phyloP scores from a whole-genome alignment of 2,113 vertebrate species.

The Lota lota region DNA sequence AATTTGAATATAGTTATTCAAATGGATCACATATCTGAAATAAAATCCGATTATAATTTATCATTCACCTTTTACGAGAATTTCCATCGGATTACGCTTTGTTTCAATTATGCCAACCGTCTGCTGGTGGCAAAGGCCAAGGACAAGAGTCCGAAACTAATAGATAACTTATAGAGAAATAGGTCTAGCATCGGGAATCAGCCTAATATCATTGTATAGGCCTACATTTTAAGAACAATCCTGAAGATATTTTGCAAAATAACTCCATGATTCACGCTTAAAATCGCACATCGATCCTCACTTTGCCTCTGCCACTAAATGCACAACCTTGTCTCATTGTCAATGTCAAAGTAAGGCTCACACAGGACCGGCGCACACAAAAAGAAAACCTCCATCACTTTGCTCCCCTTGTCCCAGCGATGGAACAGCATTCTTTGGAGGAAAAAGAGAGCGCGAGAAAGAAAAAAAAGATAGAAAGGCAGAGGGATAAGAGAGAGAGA shows the following conservation, averaged over 20 bases:
- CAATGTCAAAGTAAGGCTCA: constrained; percentile 36
- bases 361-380: constrained; percentile 41
- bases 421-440: constrained; percentile 65
- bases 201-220: neutral
- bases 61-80: constrained; percentile 49
- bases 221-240: too few species aligned
- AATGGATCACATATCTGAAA: constrained; percentile 37
- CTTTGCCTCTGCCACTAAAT: constrained; percentile 8
- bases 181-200: neutral
- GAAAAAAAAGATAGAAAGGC: constrained; percentile 8
- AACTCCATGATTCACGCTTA: neutral
- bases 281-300: constrained; percentile 11
- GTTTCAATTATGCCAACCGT: constrained; percentile 41
- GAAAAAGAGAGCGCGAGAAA: constrained; percentile 32
- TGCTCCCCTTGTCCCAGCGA: constrained; percentile 58
- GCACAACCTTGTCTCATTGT: constrained; percentile 17
- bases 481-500: constrained; percentile 11
- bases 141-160: constrained; percentile 24
- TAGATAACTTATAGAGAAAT: constrained; percentile 4
- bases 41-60: constrained; percentile 42
- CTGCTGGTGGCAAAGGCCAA: constrained; percentile 31
- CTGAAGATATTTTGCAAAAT: neutral
- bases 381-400: constrained; percentile 65
- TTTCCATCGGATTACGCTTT: constrained; percentile 45
- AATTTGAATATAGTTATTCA: constrained; percentile 53